phyloP scores from a whole-genome alignment of 2,888 invertebrate genomes.

The Torymus aiolomorphi region DNA sequence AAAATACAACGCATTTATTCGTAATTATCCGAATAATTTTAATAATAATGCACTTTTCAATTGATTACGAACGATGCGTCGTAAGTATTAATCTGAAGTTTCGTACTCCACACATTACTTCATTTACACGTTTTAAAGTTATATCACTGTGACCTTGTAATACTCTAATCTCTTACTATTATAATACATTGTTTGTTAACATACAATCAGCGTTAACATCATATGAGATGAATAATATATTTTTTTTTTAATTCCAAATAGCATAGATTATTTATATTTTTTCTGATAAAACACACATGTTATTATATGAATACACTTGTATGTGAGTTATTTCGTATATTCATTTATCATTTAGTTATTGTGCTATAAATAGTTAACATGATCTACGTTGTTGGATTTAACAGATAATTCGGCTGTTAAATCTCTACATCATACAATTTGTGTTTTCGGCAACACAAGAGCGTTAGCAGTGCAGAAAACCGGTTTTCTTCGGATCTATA shows the following conservation, averaged over 20 bases:
- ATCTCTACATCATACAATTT: too few relatives aligned
- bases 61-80: constrained; percentile 27
- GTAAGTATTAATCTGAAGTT: constrained; percentile 21
- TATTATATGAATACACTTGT: too few relatives aligned
- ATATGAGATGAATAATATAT: background rate
- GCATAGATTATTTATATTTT: too few relatives aligned
- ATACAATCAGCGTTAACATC: background rate
- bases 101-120: constrained; percentile 43
- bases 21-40: constrained; percentile 17
- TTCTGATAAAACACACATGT: too few relatives aligned
- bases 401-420: too few relatives aligned
- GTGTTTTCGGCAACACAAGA: too few relatives aligned
- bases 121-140: constrained; percentile 52
- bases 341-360: constrained; percentile 37
- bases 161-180: constrained; percentile 22
- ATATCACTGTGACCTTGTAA: constrained; percentile 54
- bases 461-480: too few relatives aligned
- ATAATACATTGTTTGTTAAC: constrained; percentile 8
- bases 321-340: too few relatives aligned
- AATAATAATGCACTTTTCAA: constrained; percentile 40
- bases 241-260: constrained; percentile 17
- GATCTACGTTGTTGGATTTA: too few relatives aligned
- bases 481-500: too few relatives aligned
- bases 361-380: background rate
- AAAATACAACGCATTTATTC: constrained; percentile 26